Evolutionary conservation across 2,113 vertebrate species (phyloP).

Genomic region (Periophthalmodon schlosseri): DNA sequence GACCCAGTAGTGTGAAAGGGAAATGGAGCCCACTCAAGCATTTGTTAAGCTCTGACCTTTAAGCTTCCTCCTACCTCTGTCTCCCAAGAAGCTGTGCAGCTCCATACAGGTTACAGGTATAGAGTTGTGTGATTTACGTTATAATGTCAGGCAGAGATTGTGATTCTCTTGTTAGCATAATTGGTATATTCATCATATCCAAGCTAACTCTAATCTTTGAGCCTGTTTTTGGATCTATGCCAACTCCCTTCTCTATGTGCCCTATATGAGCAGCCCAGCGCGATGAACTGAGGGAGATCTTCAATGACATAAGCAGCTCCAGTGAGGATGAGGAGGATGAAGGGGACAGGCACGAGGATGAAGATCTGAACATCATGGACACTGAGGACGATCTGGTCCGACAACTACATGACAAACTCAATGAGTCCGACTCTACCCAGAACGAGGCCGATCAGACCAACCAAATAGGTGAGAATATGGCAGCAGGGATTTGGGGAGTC

Average conservation of each 20-base stretch:
- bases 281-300: conserved; percentile 84
- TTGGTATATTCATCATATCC: neutral
- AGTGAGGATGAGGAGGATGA: conserved; percentile 92
- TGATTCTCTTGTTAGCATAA: neutral
- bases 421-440: conserved; percentile 78
- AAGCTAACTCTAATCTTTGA: neutral
- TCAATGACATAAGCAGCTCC: conserved; percentile 89
- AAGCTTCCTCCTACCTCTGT: conserved; percentile 4
- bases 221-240: neutral
- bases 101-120: neutral
- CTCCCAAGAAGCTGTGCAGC: neutral
- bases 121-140: neutral
- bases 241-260: conserved; percentile 7
- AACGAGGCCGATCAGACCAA: conserved; percentile 80
- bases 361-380: conserved; percentile 92
- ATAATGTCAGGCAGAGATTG: neutral
- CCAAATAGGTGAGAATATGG: conserved; percentile 80
- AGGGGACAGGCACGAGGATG: conserved; percentile 85
- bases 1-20: conserved; percentile 9
- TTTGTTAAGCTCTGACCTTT: conserved; percentile 14
- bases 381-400: conserved; percentile 87
- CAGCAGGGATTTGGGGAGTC: neutral
- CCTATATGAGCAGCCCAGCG: conserved; percentile 69
- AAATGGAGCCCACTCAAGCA: conserved; percentile 16
- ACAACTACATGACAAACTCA: conserved; percentile 83